Evolutionary conservation across 2,888 invertebrate genomes (phyloP).

Genomic region (Zygothrica quintamaculata): DNA sequence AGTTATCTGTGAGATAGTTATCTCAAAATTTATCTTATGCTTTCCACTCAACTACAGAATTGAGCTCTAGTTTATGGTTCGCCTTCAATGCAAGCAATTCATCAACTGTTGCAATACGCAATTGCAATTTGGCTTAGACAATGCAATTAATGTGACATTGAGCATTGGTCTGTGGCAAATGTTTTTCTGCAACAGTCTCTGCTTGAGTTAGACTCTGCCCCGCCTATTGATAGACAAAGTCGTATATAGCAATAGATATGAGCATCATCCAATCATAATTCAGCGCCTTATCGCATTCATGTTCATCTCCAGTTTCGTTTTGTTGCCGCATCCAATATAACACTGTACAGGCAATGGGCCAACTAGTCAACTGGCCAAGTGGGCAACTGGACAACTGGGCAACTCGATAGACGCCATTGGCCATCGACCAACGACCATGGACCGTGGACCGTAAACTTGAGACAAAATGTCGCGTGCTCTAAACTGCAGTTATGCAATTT

Average conservation of each 20-base stretch:
- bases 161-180: constrained; percentile 2
- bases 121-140: constrained; percentile 33
- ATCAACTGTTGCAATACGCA: no score
- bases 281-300: constrained; percentile 68
- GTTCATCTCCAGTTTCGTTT: constrained; percentile 68
- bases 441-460: constrained; percentile 75
- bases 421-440: no score
- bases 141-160: constrained; percentile 16
- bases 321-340: constrained; percentile 20
- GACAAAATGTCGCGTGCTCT: constrained; percentile 79
- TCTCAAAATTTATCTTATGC: no score
- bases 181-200: constrained; percentile 17
- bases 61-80: neutral
- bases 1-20: no score
- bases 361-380: constrained; percentile 10
- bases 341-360: neutral
- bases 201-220: no score
- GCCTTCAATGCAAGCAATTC: constrained; percentile 15
- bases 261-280: constrained; percentile 71
- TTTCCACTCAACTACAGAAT: no score
- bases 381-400: constrained; percentile 35
- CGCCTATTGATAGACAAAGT: constrained; percentile 7
- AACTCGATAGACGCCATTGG: no score
- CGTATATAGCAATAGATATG: constrained; percentile 59
- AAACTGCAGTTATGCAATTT: constrained; percentile 79